Base-by-base conservation (phyloP, 2,113 vertebrate species). In the Pangasianodon hypophthalmus region DNA sequence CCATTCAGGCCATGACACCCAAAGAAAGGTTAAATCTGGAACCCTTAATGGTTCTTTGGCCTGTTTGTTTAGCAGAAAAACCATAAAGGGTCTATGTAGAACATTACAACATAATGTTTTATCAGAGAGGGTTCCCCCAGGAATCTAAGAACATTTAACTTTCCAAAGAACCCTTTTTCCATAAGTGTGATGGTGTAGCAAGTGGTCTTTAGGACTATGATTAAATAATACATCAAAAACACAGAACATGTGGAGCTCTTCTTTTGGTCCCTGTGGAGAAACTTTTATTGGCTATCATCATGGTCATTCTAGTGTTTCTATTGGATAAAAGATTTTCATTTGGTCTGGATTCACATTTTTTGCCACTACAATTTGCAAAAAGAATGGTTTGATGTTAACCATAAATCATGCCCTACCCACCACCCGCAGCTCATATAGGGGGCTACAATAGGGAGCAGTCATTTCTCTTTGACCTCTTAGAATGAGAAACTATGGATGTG, bases 371-470 rank as follows among this genome's bases (percentile, higher is more conserved):
- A 82, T 90, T 77, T 87, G 37, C 88, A 77, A 79, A 86, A 85
- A 46, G 19, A 58, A 87, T 82, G 37, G 58, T 87, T 83, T 69
- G 58, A 56, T 88, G 91, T 94, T 91, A 92, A 60, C 84, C 50
- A 86, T 92, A 88, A 90, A 90, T 90, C 88, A 88, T 79, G 54
- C 58, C 48, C 64, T 85, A 52, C 87, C 90, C 88, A 56, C 86
- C 89, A 87, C 90, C 92, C 75, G 73, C 60, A 62, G 79, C 84
- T 88, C 41, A 56, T 85, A 84, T 90, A 85, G 87, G 58, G 67
- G 50, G 91, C 89, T 93, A 90, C 91, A 94, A 93, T 92, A 37
- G 37, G 91, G 92, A 92, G 91, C 93, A 92, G 92, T 85, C 84
- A 93, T 94, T 93, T 91, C 87, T 90, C 89, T 41, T 80, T 90